These are phyloP conservation scores for Serinus canaria DNA, from an alignment of 2,113 vertebrate genomes.

Conservation along the genomic window DNA sequence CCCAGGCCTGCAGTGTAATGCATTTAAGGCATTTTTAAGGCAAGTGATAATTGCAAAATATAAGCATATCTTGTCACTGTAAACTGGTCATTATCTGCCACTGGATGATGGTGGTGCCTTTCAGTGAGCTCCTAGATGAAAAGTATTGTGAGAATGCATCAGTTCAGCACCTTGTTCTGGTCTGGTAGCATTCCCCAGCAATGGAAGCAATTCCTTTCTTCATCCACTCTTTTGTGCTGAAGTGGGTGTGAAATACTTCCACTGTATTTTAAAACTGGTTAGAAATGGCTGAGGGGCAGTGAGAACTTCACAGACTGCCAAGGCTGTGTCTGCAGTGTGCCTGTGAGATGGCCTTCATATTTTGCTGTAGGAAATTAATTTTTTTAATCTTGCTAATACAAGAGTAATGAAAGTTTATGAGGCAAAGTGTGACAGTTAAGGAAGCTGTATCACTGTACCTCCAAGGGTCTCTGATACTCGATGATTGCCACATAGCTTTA, in stretches of 20 bases:
- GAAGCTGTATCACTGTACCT: background rate
- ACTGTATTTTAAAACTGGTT: background rate
- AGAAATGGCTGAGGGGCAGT: background rate
- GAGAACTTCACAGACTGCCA: background rate
- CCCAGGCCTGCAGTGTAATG: background rate
- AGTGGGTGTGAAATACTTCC: background rate
- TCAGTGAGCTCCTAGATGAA: background rate
- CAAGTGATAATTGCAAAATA: background rate
- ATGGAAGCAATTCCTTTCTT: background rate
- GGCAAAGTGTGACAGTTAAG: background rate
- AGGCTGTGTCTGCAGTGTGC: background rate
- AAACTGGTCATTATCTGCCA: background rate
- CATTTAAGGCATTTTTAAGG: background rate
- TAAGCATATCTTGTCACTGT: background rate
- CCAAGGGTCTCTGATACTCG: background rate
- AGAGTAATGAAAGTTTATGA: background rate
- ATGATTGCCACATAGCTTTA: fast-evolving
- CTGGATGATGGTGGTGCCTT: background rate
- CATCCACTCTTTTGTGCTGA: background rate
- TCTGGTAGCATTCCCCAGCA: background rate
- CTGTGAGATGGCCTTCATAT: background rate
- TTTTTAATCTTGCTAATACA: background rate
- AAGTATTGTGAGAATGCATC: background rate
- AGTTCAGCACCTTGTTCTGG: background rate
- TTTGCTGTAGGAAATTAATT: background rate